Evolutionary conservation across 2,113 vertebrate genomes (phyloP).

Genomic region (Pteropus alecto): DNA sequence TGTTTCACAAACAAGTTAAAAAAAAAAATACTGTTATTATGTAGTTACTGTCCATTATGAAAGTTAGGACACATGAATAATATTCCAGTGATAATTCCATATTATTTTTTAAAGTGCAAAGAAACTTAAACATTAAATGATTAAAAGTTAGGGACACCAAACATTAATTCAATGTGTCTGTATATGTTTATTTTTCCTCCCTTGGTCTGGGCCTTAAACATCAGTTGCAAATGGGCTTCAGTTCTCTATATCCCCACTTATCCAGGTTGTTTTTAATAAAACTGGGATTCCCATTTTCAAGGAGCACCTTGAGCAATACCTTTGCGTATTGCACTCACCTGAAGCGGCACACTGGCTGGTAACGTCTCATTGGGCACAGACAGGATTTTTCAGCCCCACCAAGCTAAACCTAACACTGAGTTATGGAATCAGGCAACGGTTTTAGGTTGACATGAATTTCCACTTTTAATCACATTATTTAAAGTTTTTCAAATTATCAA

Average conservation of each 20-base stretch:
- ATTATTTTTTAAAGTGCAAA: background rate
- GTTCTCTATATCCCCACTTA: background rate
- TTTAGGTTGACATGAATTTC: background rate
- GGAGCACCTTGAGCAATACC: background rate
- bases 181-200: background rate
- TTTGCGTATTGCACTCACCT: background rate
- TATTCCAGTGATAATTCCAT: background rate
- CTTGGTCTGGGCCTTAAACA: background rate
- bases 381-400: background rate
- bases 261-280: background rate
- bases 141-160: background rate
- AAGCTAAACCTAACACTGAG: background rate
- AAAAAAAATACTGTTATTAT: background rate
- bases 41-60: background rate
- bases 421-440: background rate
- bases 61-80: background rate
- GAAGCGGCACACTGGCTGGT: background rate
- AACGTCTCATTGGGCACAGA: background rate
- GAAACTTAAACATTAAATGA: background rate
- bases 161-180: background rate
- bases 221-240: background rate
- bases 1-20: background rate
- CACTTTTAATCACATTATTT: slow-evolving; percentile 24
- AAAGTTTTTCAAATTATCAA: slow-evolving; percentile 54
- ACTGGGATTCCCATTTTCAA: background rate